A percentile compares a stretch with the other conserved stretches of the same genome.
Evolutionary conservation across 2,113 vertebrate species (phyloP).

Genomic region (Podarcis raffonei): DNA sequence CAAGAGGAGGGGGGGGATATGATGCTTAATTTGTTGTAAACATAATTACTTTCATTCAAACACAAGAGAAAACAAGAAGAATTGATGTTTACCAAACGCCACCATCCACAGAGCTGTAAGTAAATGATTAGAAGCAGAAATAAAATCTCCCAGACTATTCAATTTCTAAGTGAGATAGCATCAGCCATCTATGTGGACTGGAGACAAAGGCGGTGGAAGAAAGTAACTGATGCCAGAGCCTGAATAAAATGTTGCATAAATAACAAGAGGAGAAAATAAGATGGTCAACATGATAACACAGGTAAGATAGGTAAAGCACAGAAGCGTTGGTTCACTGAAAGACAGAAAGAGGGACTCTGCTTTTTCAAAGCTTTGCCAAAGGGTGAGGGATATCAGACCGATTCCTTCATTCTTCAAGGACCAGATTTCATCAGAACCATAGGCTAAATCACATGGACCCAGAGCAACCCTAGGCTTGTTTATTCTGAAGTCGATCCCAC

Average conservation of each 20-base stretch:
- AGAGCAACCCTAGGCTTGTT: background rate
- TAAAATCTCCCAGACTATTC: conserved; percentile 31
- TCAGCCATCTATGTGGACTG: conserved; percentile 33
- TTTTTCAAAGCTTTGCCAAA: background rate
- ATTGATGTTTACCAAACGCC: conserved; percentile 48
- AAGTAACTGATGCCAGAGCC: conserved; percentile 16
- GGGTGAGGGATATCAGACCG: background rate
- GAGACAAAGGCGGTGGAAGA: conserved; percentile 23
- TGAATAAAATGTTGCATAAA: background rate
- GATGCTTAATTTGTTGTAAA: conserved; percentile 59
- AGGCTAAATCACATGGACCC: background rate
- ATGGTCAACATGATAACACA: background rate
- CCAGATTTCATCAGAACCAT: background rate
- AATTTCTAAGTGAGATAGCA: conserved; percentile 51
- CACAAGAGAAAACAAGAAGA: conserved; percentile 61
- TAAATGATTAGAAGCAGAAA: conserved; percentile 54
- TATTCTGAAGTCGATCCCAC: background rate
- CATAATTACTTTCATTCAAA: conserved; percentile 61
- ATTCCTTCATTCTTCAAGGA: background rate
- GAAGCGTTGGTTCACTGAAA: background rate
- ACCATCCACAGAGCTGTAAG: conserved; percentile 50
- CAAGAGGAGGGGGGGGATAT: conserved; percentile 29
- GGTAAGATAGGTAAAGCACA: background rate
- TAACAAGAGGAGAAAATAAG: background rate
- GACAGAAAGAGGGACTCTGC: background rate